A percentile compares a stretch with the other conserved stretches of the same genome.
Conservation (phyloP, 2,888 invertebrate genomes). For the Macrosiphum euphorbiae region DNA sequence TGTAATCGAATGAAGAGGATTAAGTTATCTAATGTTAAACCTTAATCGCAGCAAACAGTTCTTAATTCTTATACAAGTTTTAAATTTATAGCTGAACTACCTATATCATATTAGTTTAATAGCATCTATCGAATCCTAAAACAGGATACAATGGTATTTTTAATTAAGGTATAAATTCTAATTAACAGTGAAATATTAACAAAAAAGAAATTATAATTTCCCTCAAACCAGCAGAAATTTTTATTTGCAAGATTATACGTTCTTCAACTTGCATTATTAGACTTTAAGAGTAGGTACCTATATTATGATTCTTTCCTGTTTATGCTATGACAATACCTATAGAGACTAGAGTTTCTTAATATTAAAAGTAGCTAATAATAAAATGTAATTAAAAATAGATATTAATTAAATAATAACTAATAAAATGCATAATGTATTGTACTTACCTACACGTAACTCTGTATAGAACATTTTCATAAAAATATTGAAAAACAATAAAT, state of each 20-base stretch:
- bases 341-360: not conserved
- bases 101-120: not conserved
- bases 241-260: not conserved
- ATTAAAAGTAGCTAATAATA: not conserved
- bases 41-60: not conserved
- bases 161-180: not conserved
- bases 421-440: not conserved
- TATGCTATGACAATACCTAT: not conserved
- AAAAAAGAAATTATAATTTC: not conserved
- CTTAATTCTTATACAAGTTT: not conserved
- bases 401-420: too few species aligned
- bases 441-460: not conserved
- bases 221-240: not conserved
- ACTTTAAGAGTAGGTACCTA: too few species aligned
- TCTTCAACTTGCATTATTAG: not conserved
- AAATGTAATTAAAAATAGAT: not conserved
- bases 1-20: too few species aligned
- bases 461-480: not conserved
- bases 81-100: too few species aligned
- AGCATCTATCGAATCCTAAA: not conserved
- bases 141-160: not conserved
- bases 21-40: not conserved
- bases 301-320: not conserved
- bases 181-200: not conserved
- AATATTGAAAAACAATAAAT: not conserved